Evolutionary conservation across 1,140 invertebrate species (phyloP), one percentile per base, ranked within the genome.

Genomic region (Drosophila carrolli): DNA sequence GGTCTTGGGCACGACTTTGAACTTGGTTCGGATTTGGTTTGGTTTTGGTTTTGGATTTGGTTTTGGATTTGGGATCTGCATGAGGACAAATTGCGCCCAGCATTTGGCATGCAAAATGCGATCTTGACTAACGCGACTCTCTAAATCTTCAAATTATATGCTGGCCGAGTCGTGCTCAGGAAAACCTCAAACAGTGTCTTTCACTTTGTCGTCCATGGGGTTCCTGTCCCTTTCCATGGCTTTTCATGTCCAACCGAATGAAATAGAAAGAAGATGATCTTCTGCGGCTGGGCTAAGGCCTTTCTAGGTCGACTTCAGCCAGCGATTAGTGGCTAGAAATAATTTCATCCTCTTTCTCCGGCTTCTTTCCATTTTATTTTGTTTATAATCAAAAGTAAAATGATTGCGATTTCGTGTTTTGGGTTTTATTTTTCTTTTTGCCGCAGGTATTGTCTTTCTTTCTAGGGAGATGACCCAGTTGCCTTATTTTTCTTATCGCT

Each of bases 321-420:
- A 75, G 16, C 61, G 50, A 78, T 66, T 72, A 78, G 62, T 68
- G 78, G 73, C 59, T 63, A 81, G 62, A 50, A 78, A 67, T 66
- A 67, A 67, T 68, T 73, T 80, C 74, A 35, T 62, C 29, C 59
- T 57, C 43, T 57, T 75, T 62, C 50, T 40, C 66, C 14, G 62
- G 60, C 60, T 29, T 66, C 40, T 54, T 54, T 66, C 14, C 47
- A 66, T 68, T 66, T 68, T 66, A 66, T 77, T 77, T 75, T 86
- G 74, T 85, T 86, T 83, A 86, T 89, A 88, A 83, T 86, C 84
- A 86, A 86, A 88, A 88, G 83, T 88, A 88, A 80, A 88, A 88
- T 88, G 84, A 88, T 88, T 89, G 84, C 84, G 57, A 71, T 68
- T 79, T 77, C 84, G 80, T 88, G 83, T 89, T 80, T 89, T 76